Evolutionary conservation across 1,140 invertebrate genomes (phyloP), one percentile per base, ranked within the genome.

Genomic region (Drosophila funebris): DNA sequence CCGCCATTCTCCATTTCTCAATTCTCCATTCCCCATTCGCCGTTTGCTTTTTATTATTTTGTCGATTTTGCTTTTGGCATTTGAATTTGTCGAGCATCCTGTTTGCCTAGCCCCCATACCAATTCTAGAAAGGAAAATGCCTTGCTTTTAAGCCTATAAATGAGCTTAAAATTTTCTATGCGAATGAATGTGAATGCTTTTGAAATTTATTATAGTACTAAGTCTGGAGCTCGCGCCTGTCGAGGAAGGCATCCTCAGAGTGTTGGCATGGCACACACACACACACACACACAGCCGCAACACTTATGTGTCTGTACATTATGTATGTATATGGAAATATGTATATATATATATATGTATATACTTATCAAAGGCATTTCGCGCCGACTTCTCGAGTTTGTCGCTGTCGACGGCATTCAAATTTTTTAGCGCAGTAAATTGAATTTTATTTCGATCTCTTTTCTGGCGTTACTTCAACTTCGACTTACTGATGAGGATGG

Each of bases 151-250:
- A 90, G 88, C 88, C 83, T 78, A 90, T 89, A 90, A 90, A 90
- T 90, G 87, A 90, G 87, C 87, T 90, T 90, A 90, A 76, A 87
- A 90, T 90, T 90, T 90, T 90, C 87, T 90, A 87, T 90, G 78
- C 71, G 87, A 90, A 62, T 90, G 88, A 88, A 84, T 90, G 76
- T 67, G 82, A 90, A 90, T 90, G 88, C 88, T 81, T 88, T 88
- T 81, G 77, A 84, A 90, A 90, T 90, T 90, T 90, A 90, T 90
- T 90, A 78, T 54, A 73, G 53, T 33, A 68, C 29, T 31, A 39
- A 53, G 37, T 33, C 22, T 14, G 44, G 37, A 13, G 18, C 24
- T 11, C 53, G 29, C 43, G 24, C 24, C 24, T 27, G 22, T 29
- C 46, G 14, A 58, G 24, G 14, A 44, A 36, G 44, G 24, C 44